Base-by-base conservation (phyloP, 2,888 invertebrate species). In the Linnaemya tessellans region DNA sequence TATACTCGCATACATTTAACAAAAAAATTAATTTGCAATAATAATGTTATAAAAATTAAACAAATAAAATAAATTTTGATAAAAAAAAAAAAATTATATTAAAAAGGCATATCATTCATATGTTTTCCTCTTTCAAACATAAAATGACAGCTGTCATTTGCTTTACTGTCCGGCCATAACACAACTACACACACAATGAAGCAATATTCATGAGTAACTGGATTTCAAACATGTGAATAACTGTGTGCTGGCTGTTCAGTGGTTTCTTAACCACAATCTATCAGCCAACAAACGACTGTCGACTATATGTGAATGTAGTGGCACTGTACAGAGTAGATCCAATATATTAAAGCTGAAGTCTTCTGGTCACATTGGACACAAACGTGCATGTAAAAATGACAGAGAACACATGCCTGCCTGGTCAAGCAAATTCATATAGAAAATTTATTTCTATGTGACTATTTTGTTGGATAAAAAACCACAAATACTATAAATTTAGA, bases 211-310 rank as follows among this genome's bases (percentile, higher is more conserved):
- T 15, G 46, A 1, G 20, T 60, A 35, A 35, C 11, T 30, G 8
- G 15, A 56, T 60, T 3, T 30, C 3, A n/a, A 25, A 4, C n/a
- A n/a, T 18, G 67, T 71, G 41, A 15, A 11, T 65, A n/a, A 38
- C 5, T 25, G 18, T 18, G 7, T 68, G 73, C 85, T n/a, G n/a
- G 82, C 58, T 85, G 80, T 77, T n/a, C n/a, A 82, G 85, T 82
- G 85, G 85, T 85, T 85, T 80, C 82, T 82, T 79, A 67, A 74
- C 82, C 79, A 73, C 82, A 85, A 65, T 82, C 71, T 78, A 82
- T 82, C 82, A 82, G 41, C 65, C 68, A 68, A 56, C 77, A 13
- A 65, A 35, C 58, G 43, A 18, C 41, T 35, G 15, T 65, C n/a
- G n/a, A n/a, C 1, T n/a, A 13, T 54, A 7, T 9, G n/a, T 30